A percentile compares a stretch with the other conserved stretches of the same genome.
phyloP scores from a whole-genome alignment of 2,797 vertebrate genomes.

The Danio choprae region DNA sequence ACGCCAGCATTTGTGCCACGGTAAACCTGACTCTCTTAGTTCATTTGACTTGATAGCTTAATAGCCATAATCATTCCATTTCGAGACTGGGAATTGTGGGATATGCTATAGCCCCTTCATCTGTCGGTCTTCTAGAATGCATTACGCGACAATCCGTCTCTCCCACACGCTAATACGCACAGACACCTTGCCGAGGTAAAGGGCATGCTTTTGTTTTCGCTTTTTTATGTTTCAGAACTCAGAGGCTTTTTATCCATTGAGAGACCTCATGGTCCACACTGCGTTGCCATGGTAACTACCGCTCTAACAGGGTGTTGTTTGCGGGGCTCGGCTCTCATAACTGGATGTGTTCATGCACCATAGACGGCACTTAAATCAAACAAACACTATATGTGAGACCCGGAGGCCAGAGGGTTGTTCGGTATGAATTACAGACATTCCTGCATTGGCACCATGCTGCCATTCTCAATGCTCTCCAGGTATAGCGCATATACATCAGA shows the following conservation, averaged over 20 bases:
- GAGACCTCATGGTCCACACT: slow-evolving; percentile 67
- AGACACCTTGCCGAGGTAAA: slow-evolving; percentile 47
- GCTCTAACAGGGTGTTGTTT: slow-evolving; percentile 61
- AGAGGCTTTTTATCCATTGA: slow-evolving; percentile 60
- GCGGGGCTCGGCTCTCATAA: slow-evolving; percentile 55
- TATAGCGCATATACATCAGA: slow-evolving; percentile 6
- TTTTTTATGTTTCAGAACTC: slow-evolving; percentile 54
- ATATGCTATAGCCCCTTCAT: slow-evolving; percentile 18
- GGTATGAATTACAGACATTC: slow-evolving; percentile 42
- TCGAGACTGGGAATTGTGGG: slow-evolving; percentile 9
- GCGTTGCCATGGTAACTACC: slow-evolving; percentile 68
- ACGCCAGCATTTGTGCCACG: background rate
- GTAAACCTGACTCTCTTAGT: background rate
- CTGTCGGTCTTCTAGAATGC: slow-evolving; percentile 28
- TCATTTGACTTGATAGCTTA: slow-evolving; percentile 22
- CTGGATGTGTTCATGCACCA: slow-evolving; percentile 42
- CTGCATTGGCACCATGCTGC: slow-evolving; percentile 12
- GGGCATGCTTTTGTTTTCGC: slow-evolving; percentile 50
- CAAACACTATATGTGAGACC: slow-evolving; percentile 35
- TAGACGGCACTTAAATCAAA: slow-evolving; percentile 38
- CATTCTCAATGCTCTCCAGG: background rate
- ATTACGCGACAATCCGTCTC: slow-evolving; percentile 36
- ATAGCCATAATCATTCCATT: slow-evolving; percentile 5
- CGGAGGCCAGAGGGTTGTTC: slow-evolving; percentile 22
- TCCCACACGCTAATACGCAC: slow-evolving; percentile 30